Evolutionary conservation across 2,113 vertebrate genomes (phyloP).

Genomic region (Alethe castanea): DNA sequence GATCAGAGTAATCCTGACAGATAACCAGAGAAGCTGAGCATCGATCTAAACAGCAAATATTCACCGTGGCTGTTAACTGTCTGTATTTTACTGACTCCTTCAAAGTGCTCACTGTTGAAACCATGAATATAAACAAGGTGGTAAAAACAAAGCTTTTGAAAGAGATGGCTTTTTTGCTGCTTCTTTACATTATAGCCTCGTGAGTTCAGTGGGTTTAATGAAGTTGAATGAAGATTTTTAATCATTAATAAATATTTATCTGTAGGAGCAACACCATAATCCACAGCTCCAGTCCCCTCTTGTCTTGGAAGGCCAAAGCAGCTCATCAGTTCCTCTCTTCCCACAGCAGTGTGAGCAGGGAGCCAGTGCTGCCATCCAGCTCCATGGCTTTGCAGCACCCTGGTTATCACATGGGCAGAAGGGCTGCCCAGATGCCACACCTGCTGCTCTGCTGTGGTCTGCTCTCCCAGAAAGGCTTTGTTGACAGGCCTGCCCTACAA

Average conservation of each 20-base stretch:
- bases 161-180: neutral
- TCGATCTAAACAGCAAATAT: neutral
- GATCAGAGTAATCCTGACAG: neutral
- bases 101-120: neutral
- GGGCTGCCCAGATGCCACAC: neutral
- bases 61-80: neutral
- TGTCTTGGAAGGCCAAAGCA: neutral
- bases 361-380: accelerated
- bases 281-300: neutral
- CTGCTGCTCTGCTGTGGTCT: neutral
- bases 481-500: neutral
- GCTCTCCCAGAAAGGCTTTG: neutral
- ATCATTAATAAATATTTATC: neutral
- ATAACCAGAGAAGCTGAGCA: neutral
- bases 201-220: neutral
- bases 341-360: accelerated
- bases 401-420: accelerated
- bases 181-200: neutral
- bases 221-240: neutral
- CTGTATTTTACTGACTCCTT: neutral
- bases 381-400: neutral
- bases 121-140: neutral
- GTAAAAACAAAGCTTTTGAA: neutral
- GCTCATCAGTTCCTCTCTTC: neutral
- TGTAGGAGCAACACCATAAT: neutral